These are phyloP conservation scores for Apodemus sylvaticus DNA, from an alignment of 2,113 vertebrate species.

Conservation along the genomic window DNA sequence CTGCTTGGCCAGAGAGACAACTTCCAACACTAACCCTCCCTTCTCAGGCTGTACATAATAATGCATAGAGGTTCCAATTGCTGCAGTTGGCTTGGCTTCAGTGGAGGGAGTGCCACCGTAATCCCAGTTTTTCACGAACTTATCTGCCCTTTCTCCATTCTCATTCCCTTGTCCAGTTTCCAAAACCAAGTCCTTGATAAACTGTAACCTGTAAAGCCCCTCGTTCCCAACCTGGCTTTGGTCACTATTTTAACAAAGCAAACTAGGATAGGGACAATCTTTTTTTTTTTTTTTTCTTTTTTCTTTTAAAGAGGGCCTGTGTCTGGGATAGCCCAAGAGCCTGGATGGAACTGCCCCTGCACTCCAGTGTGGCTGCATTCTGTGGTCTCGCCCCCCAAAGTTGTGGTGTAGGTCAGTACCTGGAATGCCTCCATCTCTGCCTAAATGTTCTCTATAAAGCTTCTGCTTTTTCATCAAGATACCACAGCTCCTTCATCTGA, in stretches of 20 bases:
- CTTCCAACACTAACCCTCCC: background rate
- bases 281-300: too few relatives aligned
- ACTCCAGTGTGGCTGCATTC: background rate
- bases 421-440: background rate
- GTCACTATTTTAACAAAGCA: background rate
- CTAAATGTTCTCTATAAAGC: constrained; percentile 15
- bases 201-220: background rate
- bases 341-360: background rate
- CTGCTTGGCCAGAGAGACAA: background rate
- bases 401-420: background rate
- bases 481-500: background rate
- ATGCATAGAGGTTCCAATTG: background rate
- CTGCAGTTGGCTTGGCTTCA: background rate
- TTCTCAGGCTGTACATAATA: background rate
- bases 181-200: background rate
- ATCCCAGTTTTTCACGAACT: background rate
- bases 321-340: background rate
- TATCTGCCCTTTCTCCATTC: background rate
- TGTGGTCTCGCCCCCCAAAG: background rate
- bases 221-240: background rate
- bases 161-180: background rate
- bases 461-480: background rate
- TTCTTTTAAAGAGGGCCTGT: background rate
- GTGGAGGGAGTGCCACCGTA: background rate
- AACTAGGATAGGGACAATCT: background rate